These are phyloP conservation scores for Ophion obscuratus DNA, from an alignment of 2,888 invertebrate genomes.

Conservation along the genomic window DNA sequence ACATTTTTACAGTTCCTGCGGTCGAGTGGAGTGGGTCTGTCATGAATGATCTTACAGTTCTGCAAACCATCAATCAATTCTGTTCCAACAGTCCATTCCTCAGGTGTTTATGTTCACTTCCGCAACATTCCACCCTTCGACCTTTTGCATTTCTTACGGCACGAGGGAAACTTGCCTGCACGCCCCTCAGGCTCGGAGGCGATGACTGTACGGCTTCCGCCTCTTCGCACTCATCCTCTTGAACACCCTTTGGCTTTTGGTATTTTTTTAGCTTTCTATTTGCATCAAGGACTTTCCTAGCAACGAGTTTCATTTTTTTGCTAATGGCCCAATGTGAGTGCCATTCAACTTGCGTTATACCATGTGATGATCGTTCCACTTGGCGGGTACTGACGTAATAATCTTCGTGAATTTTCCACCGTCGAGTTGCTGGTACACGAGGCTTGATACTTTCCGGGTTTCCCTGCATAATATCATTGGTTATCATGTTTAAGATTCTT, in stretches of 20 bases:
- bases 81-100: too few species aligned
- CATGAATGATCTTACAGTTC: too few species aligned
- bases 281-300: constrained; percentile 24
- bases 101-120: neutral
- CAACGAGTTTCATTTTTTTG: constrained; percentile 50
- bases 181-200: constrained; percentile 7
- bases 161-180: constrained; percentile 45
- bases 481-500: neutral
- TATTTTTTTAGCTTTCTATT: constrained; percentile 21
- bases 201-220: constrained; percentile 26
- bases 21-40: too few species aligned
- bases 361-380: constrained; percentile 21
- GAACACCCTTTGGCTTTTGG: neutral
- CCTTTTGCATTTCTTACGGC: constrained; percentile 27
- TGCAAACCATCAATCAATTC: too few species aligned
- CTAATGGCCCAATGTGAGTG: constrained; percentile 34
- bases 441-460: neutral
- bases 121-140: neutral
- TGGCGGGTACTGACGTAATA: neutral
- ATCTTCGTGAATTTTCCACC: too few species aligned
- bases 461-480: constrained; percentile 47
- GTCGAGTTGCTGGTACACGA: too few species aligned
- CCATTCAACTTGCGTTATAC: constrained; percentile 21
- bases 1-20: too few species aligned
- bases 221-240: neutral